Evolutionary conservation across 2,888 invertebrate species (phyloP).

Genomic region (Camptogramma bilineatum): DNA sequence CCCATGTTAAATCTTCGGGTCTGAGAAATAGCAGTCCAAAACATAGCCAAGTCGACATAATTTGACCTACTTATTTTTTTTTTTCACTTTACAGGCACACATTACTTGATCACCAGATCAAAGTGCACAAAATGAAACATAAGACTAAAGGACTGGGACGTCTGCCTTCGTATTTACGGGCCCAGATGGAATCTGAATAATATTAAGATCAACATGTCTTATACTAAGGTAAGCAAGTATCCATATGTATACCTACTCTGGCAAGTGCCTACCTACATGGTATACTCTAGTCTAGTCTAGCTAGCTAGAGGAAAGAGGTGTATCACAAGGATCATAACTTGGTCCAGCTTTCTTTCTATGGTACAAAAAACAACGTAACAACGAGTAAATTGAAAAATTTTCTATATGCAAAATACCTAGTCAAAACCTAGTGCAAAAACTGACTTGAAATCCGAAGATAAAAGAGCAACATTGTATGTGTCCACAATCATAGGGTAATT

Average conservation of each 20-base stretch:
- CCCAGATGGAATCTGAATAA: conserved; percentile 51
- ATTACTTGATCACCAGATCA: conserved; percentile 74
- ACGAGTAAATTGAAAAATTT: too few species aligned
- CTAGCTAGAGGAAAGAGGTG: neutral
- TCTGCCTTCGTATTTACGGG: conserved; percentile 72
- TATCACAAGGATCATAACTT: neutral
- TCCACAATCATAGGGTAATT: neutral
- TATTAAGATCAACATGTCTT: neutral
- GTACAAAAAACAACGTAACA: neutral
- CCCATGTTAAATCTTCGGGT: too few species aligned
- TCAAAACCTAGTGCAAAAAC: neutral
- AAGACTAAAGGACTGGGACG: conserved; percentile 66
- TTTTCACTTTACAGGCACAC: conserved; percentile 66
- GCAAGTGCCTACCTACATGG: too few species aligned
- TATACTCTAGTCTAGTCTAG: too few species aligned
- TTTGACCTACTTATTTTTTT: neutral
- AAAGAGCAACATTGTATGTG: conserved; percentile 1
- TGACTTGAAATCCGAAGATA: neutral
- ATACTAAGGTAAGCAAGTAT: neutral
- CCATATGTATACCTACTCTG: neutral
- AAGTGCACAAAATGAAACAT: conserved; percentile 77
- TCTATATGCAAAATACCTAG: too few species aligned
- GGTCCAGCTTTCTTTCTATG: neutral
- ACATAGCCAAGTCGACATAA: neutral
- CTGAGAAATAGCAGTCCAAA: neutral